Evolutionary conservation across 2,888 invertebrate species (phyloP).

Genomic region (Phyto melanocephala): DNA sequence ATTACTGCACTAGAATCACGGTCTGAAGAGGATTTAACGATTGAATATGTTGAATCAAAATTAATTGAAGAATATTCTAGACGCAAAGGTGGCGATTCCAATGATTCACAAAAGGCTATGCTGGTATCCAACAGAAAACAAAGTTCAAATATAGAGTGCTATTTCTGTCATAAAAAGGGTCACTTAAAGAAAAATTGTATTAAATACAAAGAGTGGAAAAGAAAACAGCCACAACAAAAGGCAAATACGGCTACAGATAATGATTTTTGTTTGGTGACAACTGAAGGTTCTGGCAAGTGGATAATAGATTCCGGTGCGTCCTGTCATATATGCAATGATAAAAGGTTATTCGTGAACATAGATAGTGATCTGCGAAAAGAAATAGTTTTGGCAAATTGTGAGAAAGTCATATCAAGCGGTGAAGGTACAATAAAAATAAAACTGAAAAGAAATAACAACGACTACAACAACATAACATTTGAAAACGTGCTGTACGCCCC

Average conservation of each 20-base stretch:
- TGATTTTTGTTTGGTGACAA: slow-evolving; percentile 5
- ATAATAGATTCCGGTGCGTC: slow-evolving; percentile 20
- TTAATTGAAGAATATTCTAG: slow-evolving; percentile 20
- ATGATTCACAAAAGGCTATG: slow-evolving; percentile 8
- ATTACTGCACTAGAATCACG: slow-evolving; percentile 22
- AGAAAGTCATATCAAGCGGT: not conserved
- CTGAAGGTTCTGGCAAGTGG: not conserved
- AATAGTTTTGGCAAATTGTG: slow-evolving; percentile 4
- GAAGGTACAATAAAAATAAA: slow-evolving; percentile 5
- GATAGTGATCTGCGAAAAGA: not conserved
- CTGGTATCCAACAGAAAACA: not conserved
- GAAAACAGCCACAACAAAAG: not conserved
- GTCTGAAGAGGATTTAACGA: not conserved
- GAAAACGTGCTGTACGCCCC: not conserved
- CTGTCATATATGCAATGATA: slow-evolving; percentile 18
- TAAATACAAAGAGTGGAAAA: slow-evolving; percentile 11
- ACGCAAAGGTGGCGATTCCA: not conserved
- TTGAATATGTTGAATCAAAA: slow-evolving; percentile 31
- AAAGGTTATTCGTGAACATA: not conserved
- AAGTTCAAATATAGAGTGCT: not conserved
- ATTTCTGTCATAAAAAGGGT: slow-evolving; percentile 15
- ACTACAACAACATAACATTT: not conserved
- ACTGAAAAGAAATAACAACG: not conserved
- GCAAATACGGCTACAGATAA: not conserved
- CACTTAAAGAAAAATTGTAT: slow-evolving; percentile 11